phyloP scores from a whole-genome alignment of 2,888 invertebrate genomes.

The Theodoxus fluviatilis region DNA sequence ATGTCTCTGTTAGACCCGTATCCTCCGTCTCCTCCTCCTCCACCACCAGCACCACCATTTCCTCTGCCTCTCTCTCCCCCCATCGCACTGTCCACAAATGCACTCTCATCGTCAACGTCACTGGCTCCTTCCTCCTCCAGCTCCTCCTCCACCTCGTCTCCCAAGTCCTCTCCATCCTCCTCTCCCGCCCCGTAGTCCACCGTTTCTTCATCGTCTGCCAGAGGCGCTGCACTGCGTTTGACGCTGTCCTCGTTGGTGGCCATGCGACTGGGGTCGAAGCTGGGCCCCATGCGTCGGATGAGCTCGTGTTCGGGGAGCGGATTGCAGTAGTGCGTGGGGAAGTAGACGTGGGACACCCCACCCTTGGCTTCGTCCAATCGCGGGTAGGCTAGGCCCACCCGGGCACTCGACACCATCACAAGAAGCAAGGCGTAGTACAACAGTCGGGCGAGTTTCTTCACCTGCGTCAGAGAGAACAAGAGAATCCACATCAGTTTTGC shows the following conservation, averaged over 20 bases:
- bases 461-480: no score
- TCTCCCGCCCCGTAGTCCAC: slow-evolving; percentile 23
- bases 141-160: slow-evolving; percentile 23
- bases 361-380: no score
- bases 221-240: slow-evolving; percentile 35
- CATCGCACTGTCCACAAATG: slow-evolving; percentile 30
- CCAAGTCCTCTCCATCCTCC: slow-evolving; percentile 25
- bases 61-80: background rate
- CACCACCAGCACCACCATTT: slow-evolving; percentile 16
- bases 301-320: slow-evolving; percentile 40
- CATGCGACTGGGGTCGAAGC: slow-evolving; percentile 47
- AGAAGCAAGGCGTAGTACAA: no score
- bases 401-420: no score
- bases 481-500: no score
- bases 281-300: slow-evolving; percentile 42
- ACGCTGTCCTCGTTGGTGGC: slow-evolving; percentile 37
- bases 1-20: no score
- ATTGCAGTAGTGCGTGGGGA: slow-evolving; percentile 39
- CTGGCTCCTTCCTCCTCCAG: slow-evolving; percentile 27
- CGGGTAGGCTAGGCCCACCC: no score
- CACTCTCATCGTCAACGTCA: slow-evolving; percentile 35
- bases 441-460: no score
- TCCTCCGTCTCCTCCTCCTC: slow-evolving; percentile 26
- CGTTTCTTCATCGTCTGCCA: slow-evolving; percentile 5
- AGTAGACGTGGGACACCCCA: slow-evolving; percentile 33